These are phyloP conservation scores for Clarias magur DNA, from an alignment of 2,113 vertebrate genomes.

Conservation along the genomic window DNA sequence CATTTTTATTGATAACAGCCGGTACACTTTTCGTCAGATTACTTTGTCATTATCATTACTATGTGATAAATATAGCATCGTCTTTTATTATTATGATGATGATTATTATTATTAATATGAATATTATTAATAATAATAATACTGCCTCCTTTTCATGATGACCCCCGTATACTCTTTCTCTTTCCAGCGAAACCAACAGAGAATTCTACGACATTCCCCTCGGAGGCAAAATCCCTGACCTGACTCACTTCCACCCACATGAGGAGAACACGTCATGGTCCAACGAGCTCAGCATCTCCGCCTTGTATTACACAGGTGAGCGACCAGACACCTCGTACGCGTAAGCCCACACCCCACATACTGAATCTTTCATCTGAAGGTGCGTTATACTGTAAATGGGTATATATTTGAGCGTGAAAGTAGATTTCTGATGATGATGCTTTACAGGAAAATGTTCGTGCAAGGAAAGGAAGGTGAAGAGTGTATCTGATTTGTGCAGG, in stretches of 20 bases:
- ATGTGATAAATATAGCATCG: neutral
- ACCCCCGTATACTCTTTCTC: neutral
- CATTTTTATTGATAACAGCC: neutral
- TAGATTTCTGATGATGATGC: slow-evolving; percentile 35
- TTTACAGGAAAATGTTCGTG: slow-evolving; percentile 84
- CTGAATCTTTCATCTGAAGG: too few relatives aligned
- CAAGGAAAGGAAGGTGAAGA: slow-evolving; percentile 81
- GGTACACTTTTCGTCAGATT: neutral
- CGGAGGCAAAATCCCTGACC: slow-evolving; percentile 79
- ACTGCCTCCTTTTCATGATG: neutral
- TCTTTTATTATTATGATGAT: neutral
- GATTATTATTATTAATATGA: neutral
- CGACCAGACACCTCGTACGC: neutral
- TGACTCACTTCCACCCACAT: slow-evolving; percentile 62
- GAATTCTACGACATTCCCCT: slow-evolving; percentile 77
- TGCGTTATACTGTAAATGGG: neutral
- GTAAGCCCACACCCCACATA: neutral
- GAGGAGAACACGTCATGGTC: slow-evolving; percentile 77
- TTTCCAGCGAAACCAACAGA: slow-evolving; percentile 68
- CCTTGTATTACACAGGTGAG: slow-evolving; percentile 80
- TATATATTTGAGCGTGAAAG: neutral
- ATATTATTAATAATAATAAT: neutral
- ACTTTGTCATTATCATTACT: neutral
- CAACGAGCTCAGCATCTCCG: slow-evolving; percentile 81
- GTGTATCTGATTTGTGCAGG: slow-evolving; percentile 79